Percentiles rank a stretch among this genome's conserved stretches.
Evolutionary conservation across 2,113 vertebrate species (phyloP).

Genomic region (Heterochromis multidens): DNA sequence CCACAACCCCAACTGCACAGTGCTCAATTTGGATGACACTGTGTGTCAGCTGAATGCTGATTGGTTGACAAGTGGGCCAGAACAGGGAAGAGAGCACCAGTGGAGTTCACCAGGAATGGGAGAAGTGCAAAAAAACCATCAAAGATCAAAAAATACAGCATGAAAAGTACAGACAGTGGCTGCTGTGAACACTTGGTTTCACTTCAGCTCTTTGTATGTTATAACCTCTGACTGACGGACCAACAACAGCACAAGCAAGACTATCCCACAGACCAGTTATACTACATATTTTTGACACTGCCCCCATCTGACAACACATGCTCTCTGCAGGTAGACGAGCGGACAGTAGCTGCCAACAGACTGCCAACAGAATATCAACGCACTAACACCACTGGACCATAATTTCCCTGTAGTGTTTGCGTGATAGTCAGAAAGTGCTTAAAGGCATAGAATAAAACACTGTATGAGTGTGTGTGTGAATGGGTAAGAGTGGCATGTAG

Average conservation of each 20-base stretch:
- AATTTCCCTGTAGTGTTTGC: background rate
- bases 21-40: too few species aligned
- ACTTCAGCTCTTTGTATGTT: background rate
- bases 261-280: background rate
- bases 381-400: background rate
- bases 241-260: background rate
- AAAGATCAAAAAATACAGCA: too few species aligned
- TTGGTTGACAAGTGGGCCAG: too few species aligned
- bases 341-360: background rate
- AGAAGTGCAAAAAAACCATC: too few species aligned
- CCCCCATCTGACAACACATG: background rate
- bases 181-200: too few species aligned
- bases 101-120: too few species aligned
- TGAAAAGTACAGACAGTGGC: too few species aligned
- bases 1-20: too few species aligned
- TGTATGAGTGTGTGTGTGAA: background rate
- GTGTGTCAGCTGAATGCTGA: too few species aligned
- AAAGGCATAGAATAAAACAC: background rate
- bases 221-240: background rate
- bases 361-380: background rate
- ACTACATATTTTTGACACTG: background rate
- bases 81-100: too few species aligned
- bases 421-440: background rate
- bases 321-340: background rate
- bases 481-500: background rate